Base-by-base conservation (phyloP, 2,797 vertebrate genomes). In the Pipistrellus pygmaeus region DNA sequence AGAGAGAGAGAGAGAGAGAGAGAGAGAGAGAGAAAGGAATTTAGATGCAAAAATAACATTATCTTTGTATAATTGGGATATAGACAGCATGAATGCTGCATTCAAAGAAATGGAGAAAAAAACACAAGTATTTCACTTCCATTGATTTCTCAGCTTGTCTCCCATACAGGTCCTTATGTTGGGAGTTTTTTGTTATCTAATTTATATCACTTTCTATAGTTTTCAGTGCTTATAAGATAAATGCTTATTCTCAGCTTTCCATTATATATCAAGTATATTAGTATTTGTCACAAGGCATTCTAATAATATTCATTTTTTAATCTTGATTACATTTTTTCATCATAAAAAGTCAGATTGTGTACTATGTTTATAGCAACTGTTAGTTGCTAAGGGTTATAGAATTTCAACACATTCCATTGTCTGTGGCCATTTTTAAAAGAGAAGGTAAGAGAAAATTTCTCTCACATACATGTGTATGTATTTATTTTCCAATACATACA, bases 81-180 rank as follows among this genome's bases (percentile, higher is more conserved):
- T 30, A 64, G 32, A 82, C 27, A 76, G 12, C 9, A 12, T 27
- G 48, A 76, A 2, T 85, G 60, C 41, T 13, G 8, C 38, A 25
- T 46, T 85, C 25, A 69, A 72, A 81, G 44, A n/a, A 82, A 21
- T 88, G 12, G 2, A 85, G 10, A 60, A 23, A 68, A 15, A 35
- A 77, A 64, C 27, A 27, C 32, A 88, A 41, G 18, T 73, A 55
- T 11, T 91, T 66, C 35, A 72, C 23, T 75, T 18, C 27, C 46
- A 27, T 30, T n/a, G 30, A 72, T 82, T 78, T 89, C 62, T 93
- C 23, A 93, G n/a, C 62, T 66, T 82, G 44, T 27, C 53, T 82
- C 44, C 27, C 53, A 27, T 44, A 44, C 2, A 53, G 35, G 32
- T 73, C 48, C 77, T 85, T 55, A 41, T 21, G 20, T 86, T 86